Percentiles rank a stretch among this genome's conserved stretches.
These are phyloP conservation scores for Sesia bembeciformis DNA, from an alignment of 2,888 invertebrate species.

Conservation along the genomic window DNA sequence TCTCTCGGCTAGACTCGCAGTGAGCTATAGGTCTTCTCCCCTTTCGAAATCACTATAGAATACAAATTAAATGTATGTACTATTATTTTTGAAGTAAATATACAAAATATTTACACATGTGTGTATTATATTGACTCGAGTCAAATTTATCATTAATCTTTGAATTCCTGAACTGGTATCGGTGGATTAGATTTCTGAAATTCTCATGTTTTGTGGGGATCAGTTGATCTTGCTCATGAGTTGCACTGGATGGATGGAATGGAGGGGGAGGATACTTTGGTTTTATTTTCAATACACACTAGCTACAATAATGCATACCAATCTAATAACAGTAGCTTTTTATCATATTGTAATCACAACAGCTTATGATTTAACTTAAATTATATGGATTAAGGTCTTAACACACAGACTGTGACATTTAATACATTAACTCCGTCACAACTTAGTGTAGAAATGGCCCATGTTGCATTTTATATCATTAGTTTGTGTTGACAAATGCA, in stretches of 20 bases:
- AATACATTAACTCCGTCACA: slow-evolving; percentile 64
- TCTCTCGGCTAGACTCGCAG: slow-evolving; percentile 83
- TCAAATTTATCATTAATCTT: slow-evolving; percentile 30
- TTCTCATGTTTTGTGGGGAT: slow-evolving; percentile 21
- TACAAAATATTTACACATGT: slow-evolving; percentile 72
- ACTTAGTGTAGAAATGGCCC: slow-evolving; percentile 68
- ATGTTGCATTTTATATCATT: slow-evolving; percentile 69
- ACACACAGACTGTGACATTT: slow-evolving; percentile 61
- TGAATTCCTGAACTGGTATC: slow-evolving; percentile 19
- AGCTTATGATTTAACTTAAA: slow-evolving; percentile 62
- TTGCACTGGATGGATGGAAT: slow-evolving; percentile 11
- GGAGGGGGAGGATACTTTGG: slow-evolving; percentile 57
- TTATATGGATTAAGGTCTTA: slow-evolving; percentile 53
- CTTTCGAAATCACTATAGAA: slow-evolving; percentile 58
- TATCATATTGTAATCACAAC: slow-evolving; percentile 63
- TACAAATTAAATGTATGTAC: slow-evolving; percentile 73
- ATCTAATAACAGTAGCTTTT: slow-evolving; percentile 66
- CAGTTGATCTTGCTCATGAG: slow-evolving; percentile 28
- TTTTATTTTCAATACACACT: slow-evolving; percentile 55
- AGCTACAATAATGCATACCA: slow-evolving; percentile 50
- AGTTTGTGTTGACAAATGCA: slow-evolving; percentile 70
- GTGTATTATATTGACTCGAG: slow-evolving; percentile 67
- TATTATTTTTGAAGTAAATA: slow-evolving; percentile 75
- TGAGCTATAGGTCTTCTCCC: slow-evolving; percentile 59
- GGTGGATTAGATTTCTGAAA: slow-evolving; percentile 18